phyloP scores from a whole-genome alignment of 2,888 invertebrate genomes.

The Acanthosepion lycidas region DNA sequence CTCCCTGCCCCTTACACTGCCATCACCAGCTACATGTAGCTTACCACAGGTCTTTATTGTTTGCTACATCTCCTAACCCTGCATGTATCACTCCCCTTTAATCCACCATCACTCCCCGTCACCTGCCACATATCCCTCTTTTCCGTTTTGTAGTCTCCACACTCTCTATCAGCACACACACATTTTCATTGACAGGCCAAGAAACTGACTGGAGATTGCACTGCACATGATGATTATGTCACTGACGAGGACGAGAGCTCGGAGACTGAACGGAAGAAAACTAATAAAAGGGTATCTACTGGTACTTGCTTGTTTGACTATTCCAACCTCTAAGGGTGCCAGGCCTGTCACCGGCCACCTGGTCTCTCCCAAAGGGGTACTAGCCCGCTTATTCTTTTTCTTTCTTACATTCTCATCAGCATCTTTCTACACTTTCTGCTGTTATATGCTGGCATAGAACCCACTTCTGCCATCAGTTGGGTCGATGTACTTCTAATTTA shows the following conservation, averaged over 20 bases:
- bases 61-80: not conserved
- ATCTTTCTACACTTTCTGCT: not conserved
- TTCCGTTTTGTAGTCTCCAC: not conserved
- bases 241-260: constrained; percentile 78
- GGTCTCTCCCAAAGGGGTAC: not conserved
- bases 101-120: not conserved
- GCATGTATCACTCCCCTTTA: not conserved
- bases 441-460: not conserved
- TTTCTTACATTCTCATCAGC: not conserved
- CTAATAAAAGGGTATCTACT: constrained; percentile 68
- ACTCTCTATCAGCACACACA: constrained; percentile 42
- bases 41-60: not conserved
- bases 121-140: not conserved
- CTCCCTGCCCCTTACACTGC: not conserved
- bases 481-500: not conserved
- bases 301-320: constrained; percentile 42
- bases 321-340: constrained; percentile 34
- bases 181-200: constrained; percentile 73
- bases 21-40: not conserved
- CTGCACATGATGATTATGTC: constrained; percentile 76
- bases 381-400: not conserved
- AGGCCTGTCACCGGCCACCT: not conserved
- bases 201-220: constrained; percentile 72
- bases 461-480: too few species aligned
- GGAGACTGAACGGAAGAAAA: constrained; percentile 73